Base-by-base conservation (phyloP, 2,113 vertebrate species). In the Pomatorhinus ruficollis region DNA sequence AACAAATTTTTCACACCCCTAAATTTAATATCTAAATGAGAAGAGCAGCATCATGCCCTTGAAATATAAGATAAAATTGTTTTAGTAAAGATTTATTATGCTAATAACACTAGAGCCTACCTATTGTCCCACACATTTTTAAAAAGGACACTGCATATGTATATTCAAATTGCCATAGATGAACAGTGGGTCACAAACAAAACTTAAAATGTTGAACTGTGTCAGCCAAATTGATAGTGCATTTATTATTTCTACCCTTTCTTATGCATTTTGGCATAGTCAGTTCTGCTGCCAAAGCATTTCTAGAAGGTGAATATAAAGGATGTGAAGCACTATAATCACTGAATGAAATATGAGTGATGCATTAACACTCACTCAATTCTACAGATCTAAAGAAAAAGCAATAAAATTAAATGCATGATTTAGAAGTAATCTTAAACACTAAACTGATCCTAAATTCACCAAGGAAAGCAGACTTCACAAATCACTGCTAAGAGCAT, bases 241-340 rank as follows among this genome's bases (percentile, higher is more conserved):
- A 63, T 80, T 90, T 94, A 83, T 87, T 90, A 82, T 79, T 86
- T 68, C 44, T 35, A 64, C 28, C n/a, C 61, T 79, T 89, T 89
- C 77, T 89, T 87, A 64, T 2, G 42, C 23, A 70, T 80, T 88
- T 91, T 77, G 49, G 68, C 71, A 75, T 33, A 94, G 74, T 52
- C 64, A 70, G 45, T 64, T 90, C 85, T 94, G 83, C 93, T 92
- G 72, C 76, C 52, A 89, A 83, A 90, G 95, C 82, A 65, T 54
- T 96, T 96, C 60, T 57, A 84, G 75, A 93, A 93, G 87, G 93
- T 74, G 79, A 96, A n/a, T 40, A 75, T 75, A 93, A 76, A 88
- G 64, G 49, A 88, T 82, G 63, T 81, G 76, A 93, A 89, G 83
- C 47, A 56, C 49, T 82, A 52, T 75, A 94, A 93, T 84, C 87